Conservation (phyloP, 2,888 invertebrate genomes). For the Pasiphila rectangulata region DNA sequence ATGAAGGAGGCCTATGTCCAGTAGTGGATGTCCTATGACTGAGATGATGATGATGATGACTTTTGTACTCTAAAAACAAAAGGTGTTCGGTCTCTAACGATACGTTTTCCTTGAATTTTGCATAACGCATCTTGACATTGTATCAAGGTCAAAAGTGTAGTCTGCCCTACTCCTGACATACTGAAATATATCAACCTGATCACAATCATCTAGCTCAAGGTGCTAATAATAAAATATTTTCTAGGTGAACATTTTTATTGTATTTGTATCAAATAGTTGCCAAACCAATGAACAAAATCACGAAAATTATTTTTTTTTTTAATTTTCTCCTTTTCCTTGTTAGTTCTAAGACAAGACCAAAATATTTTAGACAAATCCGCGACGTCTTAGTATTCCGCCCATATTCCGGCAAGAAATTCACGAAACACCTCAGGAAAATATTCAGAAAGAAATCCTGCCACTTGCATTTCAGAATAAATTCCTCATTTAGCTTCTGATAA, state of each 20-base stretch:
- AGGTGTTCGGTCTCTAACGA: too few species aligned
- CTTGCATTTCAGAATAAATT: constrained; percentile 71
- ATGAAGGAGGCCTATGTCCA: too few species aligned
- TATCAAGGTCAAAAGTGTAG: neutral
- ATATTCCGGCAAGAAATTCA: constrained; percentile 33
- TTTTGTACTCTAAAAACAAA: too few species aligned
- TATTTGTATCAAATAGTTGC: neutral
- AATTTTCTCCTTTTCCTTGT: too few species aligned
- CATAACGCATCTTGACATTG: neutral
- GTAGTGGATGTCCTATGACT: too few species aligned
- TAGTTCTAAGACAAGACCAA: too few species aligned
- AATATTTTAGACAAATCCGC: neutral
- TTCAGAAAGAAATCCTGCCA: constrained; percentile 48
- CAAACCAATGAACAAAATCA: too few species aligned
- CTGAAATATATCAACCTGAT: neutral
- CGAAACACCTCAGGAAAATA: constrained; percentile 29
- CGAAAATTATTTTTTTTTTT: neutral
- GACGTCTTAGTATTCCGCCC: constrained; percentile 10
- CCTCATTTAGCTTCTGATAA: constrained; percentile 68
- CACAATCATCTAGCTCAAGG: neutral
- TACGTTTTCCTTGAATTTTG: neutral
- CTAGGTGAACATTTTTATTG: neutral
- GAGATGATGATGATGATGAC: too few species aligned
- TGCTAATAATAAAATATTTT: neutral
- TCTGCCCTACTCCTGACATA: neutral